These are phyloP conservation scores for Cataglyphis albicans DNA, from an alignment of 2,888 invertebrate species.

Conservation along the genomic window DNA sequence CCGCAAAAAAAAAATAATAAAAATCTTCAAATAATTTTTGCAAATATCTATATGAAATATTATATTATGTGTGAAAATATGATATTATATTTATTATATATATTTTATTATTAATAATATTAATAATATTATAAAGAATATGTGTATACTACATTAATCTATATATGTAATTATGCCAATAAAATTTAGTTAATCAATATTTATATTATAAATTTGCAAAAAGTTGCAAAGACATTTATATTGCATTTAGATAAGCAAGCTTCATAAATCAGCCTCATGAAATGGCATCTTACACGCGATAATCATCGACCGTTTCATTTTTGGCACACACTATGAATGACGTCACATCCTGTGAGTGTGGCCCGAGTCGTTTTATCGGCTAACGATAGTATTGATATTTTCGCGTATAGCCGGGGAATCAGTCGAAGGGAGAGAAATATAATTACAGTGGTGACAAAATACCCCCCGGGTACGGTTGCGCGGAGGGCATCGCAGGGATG, in stretches of 20 bases:
- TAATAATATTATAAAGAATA: background rate
- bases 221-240: background rate
- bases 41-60: background rate
- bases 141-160: too few relatives aligned
- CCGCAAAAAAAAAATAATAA: background rate
- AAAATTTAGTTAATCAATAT: background rate
- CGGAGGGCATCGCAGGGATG: constrained; percentile 49
- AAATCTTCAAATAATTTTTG: constrained; percentile 15
- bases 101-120: background rate
- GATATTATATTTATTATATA: background rate
- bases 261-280: background rate
- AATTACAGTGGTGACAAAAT: constrained; percentile 83
- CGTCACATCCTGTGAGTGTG: constrained; percentile 48
- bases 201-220: background rate
- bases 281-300: background rate
- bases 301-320: background rate
- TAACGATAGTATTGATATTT: constrained; percentile 77
- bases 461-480: constrained; percentile 74
- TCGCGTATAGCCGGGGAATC: constrained; percentile 69
- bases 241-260: too few relatives aligned
- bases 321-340: constrained; percentile 18
- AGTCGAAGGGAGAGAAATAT: constrained; percentile 80
- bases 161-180: background rate
- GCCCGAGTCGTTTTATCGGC: constrained; percentile 47
- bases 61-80: background rate